A percentile compares a stretch with the other conserved stretches of the same genome.
Conservation (phyloP, 2,797 vertebrate genomes). For the Cossypha caffra region DNA sequence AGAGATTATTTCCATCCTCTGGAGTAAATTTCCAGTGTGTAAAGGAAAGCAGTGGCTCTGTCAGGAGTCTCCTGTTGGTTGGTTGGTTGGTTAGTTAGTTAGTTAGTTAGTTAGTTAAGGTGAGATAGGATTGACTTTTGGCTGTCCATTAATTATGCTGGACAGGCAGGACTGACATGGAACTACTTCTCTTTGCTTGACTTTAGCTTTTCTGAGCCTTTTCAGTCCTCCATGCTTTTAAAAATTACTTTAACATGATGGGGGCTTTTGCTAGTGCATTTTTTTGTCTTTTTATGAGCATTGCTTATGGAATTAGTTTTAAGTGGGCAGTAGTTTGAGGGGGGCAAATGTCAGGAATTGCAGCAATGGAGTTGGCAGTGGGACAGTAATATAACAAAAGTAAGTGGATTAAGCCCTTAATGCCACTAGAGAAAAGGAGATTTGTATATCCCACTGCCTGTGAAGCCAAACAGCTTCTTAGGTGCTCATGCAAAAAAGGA, state of each 20-base stretch:
- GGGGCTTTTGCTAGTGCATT: accelerated
- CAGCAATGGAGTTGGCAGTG: not conserved
- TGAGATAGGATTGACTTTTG: not conserved
- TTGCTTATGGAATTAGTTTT: not conserved
- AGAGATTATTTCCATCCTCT: not conserved
- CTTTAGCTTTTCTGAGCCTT: not conserved
- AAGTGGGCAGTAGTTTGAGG: not conserved
- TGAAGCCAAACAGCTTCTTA: not conserved
- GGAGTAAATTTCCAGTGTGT: not conserved
- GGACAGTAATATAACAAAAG: not conserved
- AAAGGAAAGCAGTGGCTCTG: not conserved
- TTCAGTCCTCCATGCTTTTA: not conserved
- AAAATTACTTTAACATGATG: not conserved
- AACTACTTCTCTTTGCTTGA: not conserved
- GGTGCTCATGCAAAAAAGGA: not conserved
- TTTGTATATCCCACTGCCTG: not conserved
- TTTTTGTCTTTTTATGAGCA: not conserved
- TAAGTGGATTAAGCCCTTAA: not conserved
- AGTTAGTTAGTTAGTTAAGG: too few species aligned
- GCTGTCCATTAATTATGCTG: not conserved
- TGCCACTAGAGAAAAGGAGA: not conserved
- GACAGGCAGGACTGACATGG: not conserved
- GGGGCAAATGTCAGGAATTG: not conserved
- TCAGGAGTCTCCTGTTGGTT: not conserved
- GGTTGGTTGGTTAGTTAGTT: not conserved